A percentile compares a stretch with the other conserved stretches of the same genome.
Conservation (phyloP, 2,797 vertebrate genomes). For the Arremon aurantiirostris region DNA sequence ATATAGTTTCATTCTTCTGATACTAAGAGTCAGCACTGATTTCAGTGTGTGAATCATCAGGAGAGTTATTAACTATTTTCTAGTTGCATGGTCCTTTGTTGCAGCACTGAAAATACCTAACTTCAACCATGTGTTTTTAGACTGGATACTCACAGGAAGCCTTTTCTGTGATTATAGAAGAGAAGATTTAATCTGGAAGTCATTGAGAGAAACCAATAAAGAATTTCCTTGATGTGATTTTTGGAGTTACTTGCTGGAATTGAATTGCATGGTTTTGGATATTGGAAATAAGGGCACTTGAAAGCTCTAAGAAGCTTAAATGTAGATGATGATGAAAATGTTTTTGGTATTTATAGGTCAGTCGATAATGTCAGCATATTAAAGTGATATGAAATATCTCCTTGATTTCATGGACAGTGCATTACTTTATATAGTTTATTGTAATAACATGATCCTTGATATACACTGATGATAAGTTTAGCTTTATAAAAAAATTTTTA, state of each 20-base stretch:
- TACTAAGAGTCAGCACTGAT: not conserved
- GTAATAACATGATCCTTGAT: not conserved
- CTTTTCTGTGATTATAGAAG: not conserved
- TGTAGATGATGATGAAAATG: slow-evolving; percentile 1
- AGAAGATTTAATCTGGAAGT: slow-evolving; percentile 40
- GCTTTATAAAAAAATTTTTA: not conserved
- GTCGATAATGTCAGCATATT: not conserved
- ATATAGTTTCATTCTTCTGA: slow-evolving; percentile 18
- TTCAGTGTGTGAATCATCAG: slow-evolving; percentile 15
- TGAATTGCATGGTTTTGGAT: not conserved
- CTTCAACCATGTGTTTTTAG: slow-evolving; percentile 12
- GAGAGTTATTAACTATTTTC: slow-evolving; percentile 7
- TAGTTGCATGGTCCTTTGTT: not conserved
- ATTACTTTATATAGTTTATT: not conserved
- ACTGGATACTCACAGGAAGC: not conserved
- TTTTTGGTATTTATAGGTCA: not conserved
- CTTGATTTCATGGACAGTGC: not conserved
- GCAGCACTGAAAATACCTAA: slow-evolving; percentile 24
- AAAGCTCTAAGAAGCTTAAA: slow-evolving; percentile 10
- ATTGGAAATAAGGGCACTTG: not conserved
- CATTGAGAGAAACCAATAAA: slow-evolving; percentile 46
- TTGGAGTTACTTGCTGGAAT: not conserved
- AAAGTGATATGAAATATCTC: not conserved
- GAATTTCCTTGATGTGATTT: slow-evolving; percentile 38
- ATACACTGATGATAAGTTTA: not conserved